These are phyloP conservation scores for Opisthocomus hoazin DNA, from an alignment of 2,113 vertebrate genomes.

Conservation along the genomic window DNA sequence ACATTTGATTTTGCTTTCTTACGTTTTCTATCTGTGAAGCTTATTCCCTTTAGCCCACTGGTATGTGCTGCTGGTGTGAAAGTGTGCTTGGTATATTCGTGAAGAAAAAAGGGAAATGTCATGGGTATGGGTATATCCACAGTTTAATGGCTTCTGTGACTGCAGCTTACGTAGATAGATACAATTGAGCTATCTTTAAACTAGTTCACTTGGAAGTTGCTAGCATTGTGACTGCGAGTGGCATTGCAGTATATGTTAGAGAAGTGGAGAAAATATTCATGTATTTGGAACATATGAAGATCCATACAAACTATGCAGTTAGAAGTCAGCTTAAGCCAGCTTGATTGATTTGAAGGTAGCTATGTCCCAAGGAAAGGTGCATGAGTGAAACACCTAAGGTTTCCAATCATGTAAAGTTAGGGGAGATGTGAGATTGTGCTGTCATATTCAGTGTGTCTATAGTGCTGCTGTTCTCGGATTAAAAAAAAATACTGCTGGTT, in stretches of 20 bases:
- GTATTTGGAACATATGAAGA: background rate
- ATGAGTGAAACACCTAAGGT: background rate
- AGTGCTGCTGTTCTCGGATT: background rate
- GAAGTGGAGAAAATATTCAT: background rate
- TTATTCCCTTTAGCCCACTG: background rate
- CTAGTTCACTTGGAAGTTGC: background rate
- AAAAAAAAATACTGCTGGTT: background rate
- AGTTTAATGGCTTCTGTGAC: background rate
- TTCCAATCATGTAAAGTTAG: background rate
- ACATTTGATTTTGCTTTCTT: background rate
- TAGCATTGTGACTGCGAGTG: background rate
- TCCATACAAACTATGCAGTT: background rate
- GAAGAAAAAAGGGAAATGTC: background rate
- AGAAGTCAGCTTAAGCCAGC: background rate
- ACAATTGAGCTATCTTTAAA: background rate
- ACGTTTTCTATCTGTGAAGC: background rate
- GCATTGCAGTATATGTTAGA: background rate
- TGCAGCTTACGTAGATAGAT: background rate
- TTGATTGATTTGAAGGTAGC: background rate
- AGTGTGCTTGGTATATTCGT: background rate
- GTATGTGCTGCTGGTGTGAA: background rate
- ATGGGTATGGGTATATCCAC: background rate
- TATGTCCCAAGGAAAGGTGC: background rate
- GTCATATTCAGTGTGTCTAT: background rate
- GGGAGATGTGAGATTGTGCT: background rate